phyloP scores from a whole-genome alignment of 1,140 invertebrate species.

The Neotoxoptera formosana region DNA sequence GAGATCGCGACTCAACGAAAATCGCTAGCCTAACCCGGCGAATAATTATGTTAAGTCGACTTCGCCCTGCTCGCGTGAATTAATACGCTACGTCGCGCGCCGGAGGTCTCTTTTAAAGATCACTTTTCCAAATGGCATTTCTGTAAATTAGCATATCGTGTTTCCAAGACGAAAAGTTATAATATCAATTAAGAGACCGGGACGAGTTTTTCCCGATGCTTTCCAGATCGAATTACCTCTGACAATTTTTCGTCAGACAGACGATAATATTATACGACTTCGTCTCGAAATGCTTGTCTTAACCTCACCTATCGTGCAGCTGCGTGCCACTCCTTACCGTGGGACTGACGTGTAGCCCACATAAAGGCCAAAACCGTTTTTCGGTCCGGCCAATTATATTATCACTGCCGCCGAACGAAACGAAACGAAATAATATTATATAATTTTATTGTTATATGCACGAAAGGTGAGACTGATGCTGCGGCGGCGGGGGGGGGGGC shows the following conservation, averaged over 20 bases:
- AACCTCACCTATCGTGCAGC: background rate
- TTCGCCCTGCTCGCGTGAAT: background rate
- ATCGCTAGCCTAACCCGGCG: background rate
- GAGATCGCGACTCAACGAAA: background rate
- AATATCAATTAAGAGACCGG: background rate
- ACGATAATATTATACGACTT: background rate
- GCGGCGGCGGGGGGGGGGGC: no score
- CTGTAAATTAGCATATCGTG: background rate
- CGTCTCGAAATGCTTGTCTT: background rate
- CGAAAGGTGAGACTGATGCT: background rate
- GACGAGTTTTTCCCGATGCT: background rate
- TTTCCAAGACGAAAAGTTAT: conserved; percentile 25
- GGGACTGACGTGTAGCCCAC: no score
- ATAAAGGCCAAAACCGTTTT: background rate
- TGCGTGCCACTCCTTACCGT: background rate
- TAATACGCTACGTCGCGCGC: background rate
- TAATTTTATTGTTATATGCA: background rate
- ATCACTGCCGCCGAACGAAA: background rate
- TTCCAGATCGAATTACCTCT: background rate
- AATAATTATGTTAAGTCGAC: conserved; percentile 2
- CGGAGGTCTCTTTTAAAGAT: background rate
- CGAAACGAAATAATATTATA: background rate
- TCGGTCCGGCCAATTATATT: background rate
- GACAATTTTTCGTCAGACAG: background rate
- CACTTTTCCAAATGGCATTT: background rate